Conservation (phyloP, 2,888 invertebrate genomes). For the Trisateles emortualis region DNA sequence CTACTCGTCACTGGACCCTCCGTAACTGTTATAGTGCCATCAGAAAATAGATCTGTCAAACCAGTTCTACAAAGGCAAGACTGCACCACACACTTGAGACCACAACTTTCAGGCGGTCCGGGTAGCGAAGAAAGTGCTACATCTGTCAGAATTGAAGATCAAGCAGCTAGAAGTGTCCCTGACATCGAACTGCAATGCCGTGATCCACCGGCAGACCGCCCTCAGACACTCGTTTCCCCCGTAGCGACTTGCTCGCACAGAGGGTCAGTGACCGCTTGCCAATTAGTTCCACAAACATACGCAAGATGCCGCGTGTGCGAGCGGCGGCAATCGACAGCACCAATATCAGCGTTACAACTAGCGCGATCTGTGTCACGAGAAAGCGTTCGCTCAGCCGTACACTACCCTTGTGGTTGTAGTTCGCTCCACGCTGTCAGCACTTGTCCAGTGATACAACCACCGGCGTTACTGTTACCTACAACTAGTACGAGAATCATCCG, state of each 20-base stretch:
- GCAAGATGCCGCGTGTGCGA: constrained; percentile 90
- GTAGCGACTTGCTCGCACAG: constrained; percentile 87
- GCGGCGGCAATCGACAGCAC: constrained; percentile 93
- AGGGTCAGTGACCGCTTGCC: constrained; percentile 89
- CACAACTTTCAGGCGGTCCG: constrained; percentile 90
- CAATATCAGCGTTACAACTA: constrained; percentile 91
- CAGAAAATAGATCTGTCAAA: constrained; percentile 87
- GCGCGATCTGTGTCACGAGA: constrained; percentile 95
- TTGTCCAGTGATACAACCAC: constrained; percentile 90
- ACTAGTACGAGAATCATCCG: constrained; percentile 94
- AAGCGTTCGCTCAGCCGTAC: constrained; percentile 91
- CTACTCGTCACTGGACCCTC: constrained; percentile 90
- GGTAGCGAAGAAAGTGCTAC: constrained; percentile 92
- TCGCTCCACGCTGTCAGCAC: constrained; percentile 86
- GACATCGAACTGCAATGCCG: constrained; percentile 94
- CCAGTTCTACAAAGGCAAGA: constrained; percentile 95
- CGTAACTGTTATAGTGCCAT: constrained; percentile 82
- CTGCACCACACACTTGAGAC: constrained; percentile 92
- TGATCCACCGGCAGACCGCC: constrained; percentile 83
- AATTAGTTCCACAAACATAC: constrained; percentile 89
- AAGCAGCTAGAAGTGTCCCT: constrained; percentile 91
- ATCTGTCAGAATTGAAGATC: constrained; percentile 88
- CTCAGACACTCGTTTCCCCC: constrained; percentile 85
- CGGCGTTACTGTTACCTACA: constrained; percentile 91
- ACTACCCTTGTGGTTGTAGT: constrained; percentile 88